Base-by-base conservation (phyloP, 1,140 invertebrate species). In the Pachypeltis micranthus region DNA sequence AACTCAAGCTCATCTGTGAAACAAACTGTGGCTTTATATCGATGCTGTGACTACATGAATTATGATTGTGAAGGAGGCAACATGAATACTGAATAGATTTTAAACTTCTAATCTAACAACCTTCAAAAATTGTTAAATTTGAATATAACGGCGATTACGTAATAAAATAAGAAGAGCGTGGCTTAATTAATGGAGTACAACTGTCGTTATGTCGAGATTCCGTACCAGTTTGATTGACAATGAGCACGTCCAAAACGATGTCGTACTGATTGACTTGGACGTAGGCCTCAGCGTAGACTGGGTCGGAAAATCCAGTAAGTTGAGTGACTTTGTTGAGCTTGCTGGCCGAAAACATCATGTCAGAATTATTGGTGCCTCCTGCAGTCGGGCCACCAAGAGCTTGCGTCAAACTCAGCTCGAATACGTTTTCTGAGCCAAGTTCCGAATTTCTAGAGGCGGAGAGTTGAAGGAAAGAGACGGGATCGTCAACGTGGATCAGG, bases 211-310 rank as follows among this genome's bases (percentile, higher is more conserved):
- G 10, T 39, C 34, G 10, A 39, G 34, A 39, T 39, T 31, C 71
- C n/a, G 70, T 66, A 84, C 83, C 83, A 24, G 97, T 99, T 78
- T 99, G 96, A 77, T 99, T 99, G 0, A 99, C 96, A 66, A 99
- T 87, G 7, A 97, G 79, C 19, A 97, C 93, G 76, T 97, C 94
- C n/a, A 97, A 78, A 31, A 96, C 91, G 70, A 98, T 96, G 70
- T 97, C 94, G 74, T 98, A 99, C 75, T 99, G 96, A 77, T 99
- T 99, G 58, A 99, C 96, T 75, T 99, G 89, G 0, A 99, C 96
- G 72, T 99, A 95, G 23, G 96, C 96, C 78, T 99, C 97, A 12
- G 96, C 90, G 76, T 99, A 99, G 44, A 99, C 93, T 0, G 97
- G 96, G 79, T 99, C 97, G 0, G 93, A 97, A 76, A 98, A 98